Evolutionary conservation across 1,140 invertebrate species (phyloP), one percentile per base, ranked within the genome.

Genomic region (Pemphigus obesinymphae): DNA sequence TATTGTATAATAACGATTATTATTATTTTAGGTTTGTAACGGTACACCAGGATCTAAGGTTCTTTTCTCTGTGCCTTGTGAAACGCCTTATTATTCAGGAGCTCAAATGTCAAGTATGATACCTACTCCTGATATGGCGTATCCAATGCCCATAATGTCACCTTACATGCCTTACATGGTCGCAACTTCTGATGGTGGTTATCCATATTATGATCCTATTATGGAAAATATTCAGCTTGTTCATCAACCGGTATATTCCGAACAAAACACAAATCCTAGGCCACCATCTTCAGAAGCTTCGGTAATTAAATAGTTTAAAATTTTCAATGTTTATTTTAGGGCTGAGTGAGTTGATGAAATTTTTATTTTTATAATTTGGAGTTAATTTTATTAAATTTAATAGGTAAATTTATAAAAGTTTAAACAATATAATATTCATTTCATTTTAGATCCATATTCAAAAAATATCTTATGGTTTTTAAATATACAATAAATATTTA

Each of bases 211-310:
- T 31, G 76, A 80, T 61, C 76, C 53, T 7, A 17, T 58, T 26
- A 63, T 80, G 55, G 76, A 80, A 80, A 80, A 80, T 63, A 80
- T 80, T 63, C 76, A 80, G 15, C 37, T 80, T 80, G 76, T 80
- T 63, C 76, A 61, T 80, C 76, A 55, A 31, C 76, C 53, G 11
- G 5, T 80, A 50, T 80, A 63, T 31, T 43, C 55, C 13, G 76
- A 80, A n/a, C 76, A 80, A 17, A 45, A 55, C 26, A 29, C 76
- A 80, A 80, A 61, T 63, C 37, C 76, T 80, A 58, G 76, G 8
- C 76, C 76, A n/a, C 55, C 34, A 29, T 45, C 76, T 31, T 61
- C 76, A 11, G 76, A 80, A 45, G 17, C 76, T 63, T 29, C 76
- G 26, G 76, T 80, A 63, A 80, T 29, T 80, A 63, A 37, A 50